Evolutionary conservation across 2,888 invertebrate species (phyloP).

Genomic region (Epinotia brunnichana): DNA sequence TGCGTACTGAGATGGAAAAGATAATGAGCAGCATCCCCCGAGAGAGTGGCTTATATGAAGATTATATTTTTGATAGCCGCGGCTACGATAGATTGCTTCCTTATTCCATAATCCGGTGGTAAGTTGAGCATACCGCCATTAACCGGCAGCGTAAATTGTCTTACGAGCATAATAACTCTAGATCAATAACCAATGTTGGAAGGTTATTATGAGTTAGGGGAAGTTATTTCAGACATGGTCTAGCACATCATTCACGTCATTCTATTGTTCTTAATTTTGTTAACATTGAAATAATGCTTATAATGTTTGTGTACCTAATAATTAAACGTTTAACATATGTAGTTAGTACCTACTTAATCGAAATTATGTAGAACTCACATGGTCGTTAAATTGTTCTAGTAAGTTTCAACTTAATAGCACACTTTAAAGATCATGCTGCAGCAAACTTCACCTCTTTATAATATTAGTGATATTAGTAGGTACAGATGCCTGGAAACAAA

Average conservation of each 20-base stretch:
- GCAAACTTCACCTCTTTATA: too few relatives aligned
- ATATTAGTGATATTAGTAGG: too few relatives aligned
- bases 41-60: slow-evolving; percentile 47
- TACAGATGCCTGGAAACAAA: too few relatives aligned
- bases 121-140: slow-evolving; percentile 47
- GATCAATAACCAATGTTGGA: slow-evolving; percentile 19
- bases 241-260: not conserved
- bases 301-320: too few relatives aligned
- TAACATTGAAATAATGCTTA: too few relatives aligned
- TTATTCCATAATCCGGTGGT: slow-evolving; percentile 51
- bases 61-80: slow-evolving; percentile 44
- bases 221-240: not conserved
- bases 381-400: too few relatives aligned
- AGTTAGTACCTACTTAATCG: too few relatives aligned
- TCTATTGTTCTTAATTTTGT: not conserved
- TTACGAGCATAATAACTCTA: slow-evolving; percentile 23
- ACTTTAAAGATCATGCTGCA: too few relatives aligned
- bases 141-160: slow-evolving; percentile 31
- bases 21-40: slow-evolving; percentile 61
- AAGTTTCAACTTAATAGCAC: too few relatives aligned
- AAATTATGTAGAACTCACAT: too few relatives aligned
- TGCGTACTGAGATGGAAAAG: slow-evolving; percentile 49
- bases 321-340: too few relatives aligned
- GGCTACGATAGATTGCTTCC: slow-evolving; percentile 57
- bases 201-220: not conserved